A percentile compares a stretch with the other conserved stretches of the same genome.
Conservation (phyloP, 2,797 vertebrate genomes). For the Pseudomugil tenellus region DNA sequence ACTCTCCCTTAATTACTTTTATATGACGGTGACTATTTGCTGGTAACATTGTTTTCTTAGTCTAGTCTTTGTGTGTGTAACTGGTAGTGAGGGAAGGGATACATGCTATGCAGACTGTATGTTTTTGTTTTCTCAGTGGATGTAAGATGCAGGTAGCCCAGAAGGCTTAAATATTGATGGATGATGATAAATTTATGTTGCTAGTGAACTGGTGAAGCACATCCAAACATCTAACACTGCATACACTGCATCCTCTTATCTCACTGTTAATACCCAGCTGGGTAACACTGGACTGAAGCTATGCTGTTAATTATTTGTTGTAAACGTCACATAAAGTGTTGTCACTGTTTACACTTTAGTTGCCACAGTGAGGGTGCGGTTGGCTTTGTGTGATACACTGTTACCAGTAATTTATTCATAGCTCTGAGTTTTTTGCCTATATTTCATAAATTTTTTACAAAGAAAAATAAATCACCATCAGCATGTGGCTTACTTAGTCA, state of each 20-base stretch:
- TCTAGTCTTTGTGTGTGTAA: constrained; percentile 9
- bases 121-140: constrained; percentile 58
- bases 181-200: constrained; percentile 75
- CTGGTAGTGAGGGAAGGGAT: constrained; percentile 12
- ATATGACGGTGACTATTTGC: not conserved
- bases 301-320: constrained; percentile 1
- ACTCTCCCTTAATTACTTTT: not conserved
- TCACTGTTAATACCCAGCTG: not conserved
- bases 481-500: constrained; percentile 67
- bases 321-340: not conserved
- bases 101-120: constrained; percentile 36
- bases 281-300: constrained; percentile 1
- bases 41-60: constrained; percentile 2
- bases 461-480: constrained; percentile 76
- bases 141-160: constrained; percentile 66
- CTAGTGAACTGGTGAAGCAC: constrained; percentile 39
- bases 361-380: constrained; percentile 43
- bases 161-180: constrained; percentile 79
- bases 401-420: constrained; percentile 81
- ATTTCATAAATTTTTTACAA: constrained; percentile 81
- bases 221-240: constrained; percentile 24
- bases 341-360: constrained; percentile 1
- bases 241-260: constrained; percentile 21
- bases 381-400: constrained; percentile 38
- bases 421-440: constrained; percentile 64